Base-by-base conservation (phyloP, 23 tunicate genomes). In the Trididemnum miniatum region DNA sequence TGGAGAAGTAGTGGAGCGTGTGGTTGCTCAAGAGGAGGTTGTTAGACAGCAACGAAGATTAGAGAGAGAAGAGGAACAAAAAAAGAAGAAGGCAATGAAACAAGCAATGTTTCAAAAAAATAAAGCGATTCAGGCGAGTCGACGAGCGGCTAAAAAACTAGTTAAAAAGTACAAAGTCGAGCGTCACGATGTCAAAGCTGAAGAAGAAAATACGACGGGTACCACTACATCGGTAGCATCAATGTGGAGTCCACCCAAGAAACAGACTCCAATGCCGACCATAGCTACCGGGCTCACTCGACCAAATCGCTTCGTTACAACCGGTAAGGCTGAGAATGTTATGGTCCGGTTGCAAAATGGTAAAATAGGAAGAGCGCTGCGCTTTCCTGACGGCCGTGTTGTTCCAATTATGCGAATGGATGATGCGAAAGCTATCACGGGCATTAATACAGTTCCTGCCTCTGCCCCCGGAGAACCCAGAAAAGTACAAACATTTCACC, bases 371-470 rank as follows among this genome's bases (percentile, higher is more conserved):
- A 85, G 67, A 12, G 95, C 95, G 27, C 69, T 87, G 29, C 76
- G 85, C 36, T 84, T 89, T 59, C 40, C 66, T 36, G 95, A 89
- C 80, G 95, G 95, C 1, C 80, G 88, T 0, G 80, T 89, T 25
- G 85, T 78, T 0, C 95, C 95, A 2, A 89, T 89, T 18, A 71
- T 52, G 65, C 75, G 95, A 12, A 63, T 62, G 67, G 83, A 69
- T 29, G 38, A 79, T 51, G 33, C 88, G 2, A 65, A 80, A 78
- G 84, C 95, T 1, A 28, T 52, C 35, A 67, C 88, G 20, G n/a
- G n/a, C n/a, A n/a, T n/a, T n/a, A 38, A 73, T 26, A 72, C 76
- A 33, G 81, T 77, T 37, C 84, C 75, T 20, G 37, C 51, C 0
- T 23, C 73, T 31, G 34, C 54, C 26, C 35, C 59, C 33, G 36